These are phyloP conservation scores for Acridotheres tristis DNA, from an alignment of 2,797 vertebrate species.

Conservation along the genomic window DNA sequence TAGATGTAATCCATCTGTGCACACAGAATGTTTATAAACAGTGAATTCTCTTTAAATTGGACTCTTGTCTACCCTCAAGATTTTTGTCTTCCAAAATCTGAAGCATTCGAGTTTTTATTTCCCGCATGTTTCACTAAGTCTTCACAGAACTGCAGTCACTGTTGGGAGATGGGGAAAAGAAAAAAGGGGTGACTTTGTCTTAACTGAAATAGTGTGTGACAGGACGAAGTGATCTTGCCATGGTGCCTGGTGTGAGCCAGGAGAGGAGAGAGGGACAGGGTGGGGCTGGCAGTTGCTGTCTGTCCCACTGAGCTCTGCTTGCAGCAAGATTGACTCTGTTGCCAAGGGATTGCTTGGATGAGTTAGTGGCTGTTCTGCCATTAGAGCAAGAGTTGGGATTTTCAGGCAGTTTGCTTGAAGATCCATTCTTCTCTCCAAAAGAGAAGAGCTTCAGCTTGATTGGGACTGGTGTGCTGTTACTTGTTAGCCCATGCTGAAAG, in stretches of 20 bases:
- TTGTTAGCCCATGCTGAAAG: background rate
- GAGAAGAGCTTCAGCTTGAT: background rate
- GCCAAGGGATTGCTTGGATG: background rate
- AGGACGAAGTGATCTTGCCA: background rate
- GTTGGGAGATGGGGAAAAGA: background rate
- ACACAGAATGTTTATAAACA: conserved; percentile 20
- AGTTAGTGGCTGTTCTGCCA: background rate
- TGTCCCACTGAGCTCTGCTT: background rate
- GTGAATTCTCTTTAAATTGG: conserved; percentile 33
- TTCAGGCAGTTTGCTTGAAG: background rate
- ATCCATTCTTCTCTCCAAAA: rapidly evolving
- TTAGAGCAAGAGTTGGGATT: background rate
- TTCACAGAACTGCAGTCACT: background rate
- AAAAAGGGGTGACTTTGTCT: background rate
- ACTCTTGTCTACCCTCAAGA: conserved; percentile 10
- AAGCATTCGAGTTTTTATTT: background rate
- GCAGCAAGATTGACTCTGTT: rapidly evolving
- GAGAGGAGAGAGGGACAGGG: background rate
- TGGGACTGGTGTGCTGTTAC: background rate
- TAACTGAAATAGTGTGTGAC: background rate
- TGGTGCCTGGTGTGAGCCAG: background rate
- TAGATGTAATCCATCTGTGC: conserved; percentile 23
- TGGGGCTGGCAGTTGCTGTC: background rate
- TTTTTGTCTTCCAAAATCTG: conserved; percentile 26
- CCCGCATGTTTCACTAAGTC: background rate